Conservation (phyloP, 2,797 vertebrate genomes). For the Aplochiton taeniatus region DNA sequence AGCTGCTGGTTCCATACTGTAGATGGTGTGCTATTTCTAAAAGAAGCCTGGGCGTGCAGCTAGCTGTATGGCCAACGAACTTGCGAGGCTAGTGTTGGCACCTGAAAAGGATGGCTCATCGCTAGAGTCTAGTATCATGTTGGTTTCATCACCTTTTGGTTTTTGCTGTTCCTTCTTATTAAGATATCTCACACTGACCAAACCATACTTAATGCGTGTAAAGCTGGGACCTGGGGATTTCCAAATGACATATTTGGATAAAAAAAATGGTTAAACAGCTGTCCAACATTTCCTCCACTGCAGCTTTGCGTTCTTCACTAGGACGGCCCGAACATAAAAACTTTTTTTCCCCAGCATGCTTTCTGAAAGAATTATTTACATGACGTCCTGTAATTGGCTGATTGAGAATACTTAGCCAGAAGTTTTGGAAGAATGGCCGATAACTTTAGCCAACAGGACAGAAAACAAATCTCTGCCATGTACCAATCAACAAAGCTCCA, state of each 20-base stretch:
- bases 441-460: slow-evolving; percentile 25
- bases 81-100: slow-evolving; percentile 57
- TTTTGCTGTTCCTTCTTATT: slow-evolving; percentile 38
- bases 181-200: slow-evolving; percentile 38
- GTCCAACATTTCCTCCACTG: neutral
- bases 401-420: slow-evolving; percentile 12
- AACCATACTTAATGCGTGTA: slow-evolving; percentile 14
- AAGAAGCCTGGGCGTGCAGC: slow-evolving; percentile 68
- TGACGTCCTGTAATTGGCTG: slow-evolving; percentile 38
- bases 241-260: too few relatives aligned
- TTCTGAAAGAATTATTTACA: slow-evolving; percentile 28
- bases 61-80: neutral
- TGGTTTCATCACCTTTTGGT: slow-evolving; percentile 41
- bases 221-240: too few relatives aligned
- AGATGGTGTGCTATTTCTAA: slow-evolving; percentile 77
- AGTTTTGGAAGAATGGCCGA: slow-evolving; percentile 31
- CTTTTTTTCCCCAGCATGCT: slow-evolving; percentile 12
- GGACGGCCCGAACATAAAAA: neutral
- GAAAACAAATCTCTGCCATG: slow-evolving; percentile 36
- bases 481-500: slow-evolving; percentile 40
- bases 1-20: slow-evolving; percentile 77
- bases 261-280: neutral
- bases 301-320: too few relatives aligned
- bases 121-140: slow-evolving; percentile 52
- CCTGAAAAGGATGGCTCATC: slow-evolving; percentile 63